Evolutionary conservation across 2,888 invertebrate species (phyloP).

Genomic region (Gnatocerus cornutus): DNA sequence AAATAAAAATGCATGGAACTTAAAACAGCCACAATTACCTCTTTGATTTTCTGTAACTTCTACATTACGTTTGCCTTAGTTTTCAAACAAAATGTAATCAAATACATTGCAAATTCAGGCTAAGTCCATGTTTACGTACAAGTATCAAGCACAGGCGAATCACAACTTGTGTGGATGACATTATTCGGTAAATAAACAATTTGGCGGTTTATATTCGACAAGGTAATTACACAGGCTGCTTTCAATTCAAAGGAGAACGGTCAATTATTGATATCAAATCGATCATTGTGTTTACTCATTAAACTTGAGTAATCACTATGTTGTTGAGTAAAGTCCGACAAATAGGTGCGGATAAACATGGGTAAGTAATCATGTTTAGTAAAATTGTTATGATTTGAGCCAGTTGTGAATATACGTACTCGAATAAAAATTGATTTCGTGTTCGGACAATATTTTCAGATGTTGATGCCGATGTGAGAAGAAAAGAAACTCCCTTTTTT

Average conservation of each 20-base stretch:
- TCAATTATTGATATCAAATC: constrained; percentile 2
- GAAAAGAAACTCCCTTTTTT: neutral
- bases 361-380: too few relatives aligned
- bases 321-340: neutral
- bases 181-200: neutral
- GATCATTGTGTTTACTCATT: constrained; percentile 2
- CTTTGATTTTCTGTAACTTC: too few relatives aligned
- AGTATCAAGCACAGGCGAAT: neutral
- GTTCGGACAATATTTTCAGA: neutral
- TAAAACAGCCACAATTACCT: too few relatives aligned
- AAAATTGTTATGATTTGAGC: neutral
- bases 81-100: too few relatives aligned
- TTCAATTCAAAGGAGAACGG: neutral
- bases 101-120: too few relatives aligned
- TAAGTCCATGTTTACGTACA: neutral
- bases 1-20: too few relatives aligned
- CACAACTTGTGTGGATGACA: neutral
- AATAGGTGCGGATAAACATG: constrained; percentile 3
- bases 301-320: neutral
- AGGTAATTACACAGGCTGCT: neutral
- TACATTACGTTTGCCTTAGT: too few relatives aligned
- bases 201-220: neutral
- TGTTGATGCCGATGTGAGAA: constrained; percentile 1
- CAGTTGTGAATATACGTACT: too few relatives aligned
- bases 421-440: too few relatives aligned